phyloP scores from a whole-genome alignment of 2,797 vertebrate genomes.

The Poeciliopsis gracilis region DNA sequence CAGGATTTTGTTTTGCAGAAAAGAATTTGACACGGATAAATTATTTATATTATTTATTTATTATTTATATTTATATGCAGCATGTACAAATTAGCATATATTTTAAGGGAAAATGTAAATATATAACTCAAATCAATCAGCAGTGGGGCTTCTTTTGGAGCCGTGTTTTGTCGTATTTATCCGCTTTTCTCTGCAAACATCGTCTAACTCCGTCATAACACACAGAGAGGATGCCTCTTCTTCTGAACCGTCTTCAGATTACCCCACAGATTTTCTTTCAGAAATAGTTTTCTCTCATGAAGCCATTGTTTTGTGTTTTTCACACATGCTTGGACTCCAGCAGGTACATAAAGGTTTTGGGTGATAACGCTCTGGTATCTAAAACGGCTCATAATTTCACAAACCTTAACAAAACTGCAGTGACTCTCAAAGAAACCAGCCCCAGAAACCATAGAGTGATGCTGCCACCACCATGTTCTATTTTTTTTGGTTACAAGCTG shows the following conservation, averaged over 20 bases:
- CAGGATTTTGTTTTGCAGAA: neutral
- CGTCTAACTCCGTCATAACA: neutral
- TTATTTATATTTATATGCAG: no score
- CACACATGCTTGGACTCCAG: neutral
- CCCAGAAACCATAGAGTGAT: neutral
- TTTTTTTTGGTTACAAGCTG: neutral
- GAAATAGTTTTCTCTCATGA: neutral
- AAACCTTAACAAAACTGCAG: neutral
- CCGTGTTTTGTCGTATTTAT: neutral
- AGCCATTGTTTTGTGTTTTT: neutral
- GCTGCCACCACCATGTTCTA: neutral
- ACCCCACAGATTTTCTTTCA: neutral
- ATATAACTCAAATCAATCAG: neutral
- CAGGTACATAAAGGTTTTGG: neutral
- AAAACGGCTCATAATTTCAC: neutral
- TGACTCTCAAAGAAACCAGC: neutral
- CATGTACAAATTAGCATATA: neutral
- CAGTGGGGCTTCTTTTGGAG: neutral
- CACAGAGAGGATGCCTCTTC: neutral
- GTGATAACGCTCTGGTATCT: neutral
- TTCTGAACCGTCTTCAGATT: neutral
- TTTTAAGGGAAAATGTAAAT: neutral
- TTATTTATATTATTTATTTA: no score
- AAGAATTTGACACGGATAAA: neutral
- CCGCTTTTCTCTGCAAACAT: neutral